phyloP scores from a whole-genome alignment of 2,888 invertebrate genomes.

The Trichogramma dendrolimi region DNA sequence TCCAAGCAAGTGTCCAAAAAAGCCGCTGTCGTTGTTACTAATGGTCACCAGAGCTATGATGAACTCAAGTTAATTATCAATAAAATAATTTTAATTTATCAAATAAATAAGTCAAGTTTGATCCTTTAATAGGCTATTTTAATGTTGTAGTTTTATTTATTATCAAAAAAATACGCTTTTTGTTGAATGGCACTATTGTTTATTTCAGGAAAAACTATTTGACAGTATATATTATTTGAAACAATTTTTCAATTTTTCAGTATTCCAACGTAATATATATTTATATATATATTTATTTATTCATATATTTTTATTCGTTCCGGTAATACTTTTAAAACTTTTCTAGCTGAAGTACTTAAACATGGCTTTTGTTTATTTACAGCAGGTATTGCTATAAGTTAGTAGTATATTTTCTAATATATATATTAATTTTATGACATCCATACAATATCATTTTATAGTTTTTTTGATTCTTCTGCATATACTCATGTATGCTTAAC shows the following conservation, averaged over 20 bases:
- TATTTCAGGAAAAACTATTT: constrained; percentile 48
- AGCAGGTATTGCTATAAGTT: constrained; percentile 11
- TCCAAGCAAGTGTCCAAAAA: constrained; percentile 64
- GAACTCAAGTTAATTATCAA: neutral
- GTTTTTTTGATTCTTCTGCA: neutral
- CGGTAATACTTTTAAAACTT: constrained; percentile 33
- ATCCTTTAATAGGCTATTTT: too few species aligned
- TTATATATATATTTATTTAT: constrained; percentile 14
- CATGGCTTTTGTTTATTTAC: neutral
- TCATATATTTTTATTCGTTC: constrained; percentile 35
- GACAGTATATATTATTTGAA: constrained; percentile 45
- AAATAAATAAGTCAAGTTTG: too few species aligned
- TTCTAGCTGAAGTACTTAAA: constrained; percentile 8
- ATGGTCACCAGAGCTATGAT: constrained; percentile 27
- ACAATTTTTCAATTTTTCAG: too few species aligned
- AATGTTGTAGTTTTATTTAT: neutral
- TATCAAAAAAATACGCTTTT: too few species aligned
- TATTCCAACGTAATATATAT: too few species aligned
- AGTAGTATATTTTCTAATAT: neutral
- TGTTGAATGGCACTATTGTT: constrained; percentile 48
- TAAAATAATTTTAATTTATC: too few species aligned
- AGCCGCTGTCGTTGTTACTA: constrained; percentile 71
- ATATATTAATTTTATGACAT: neutral
- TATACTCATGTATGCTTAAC: neutral
- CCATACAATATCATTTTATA: neutral